Base-by-base conservation (phyloP, 1,140 invertebrate genomes). In the Laupala kohalensis region DNA sequence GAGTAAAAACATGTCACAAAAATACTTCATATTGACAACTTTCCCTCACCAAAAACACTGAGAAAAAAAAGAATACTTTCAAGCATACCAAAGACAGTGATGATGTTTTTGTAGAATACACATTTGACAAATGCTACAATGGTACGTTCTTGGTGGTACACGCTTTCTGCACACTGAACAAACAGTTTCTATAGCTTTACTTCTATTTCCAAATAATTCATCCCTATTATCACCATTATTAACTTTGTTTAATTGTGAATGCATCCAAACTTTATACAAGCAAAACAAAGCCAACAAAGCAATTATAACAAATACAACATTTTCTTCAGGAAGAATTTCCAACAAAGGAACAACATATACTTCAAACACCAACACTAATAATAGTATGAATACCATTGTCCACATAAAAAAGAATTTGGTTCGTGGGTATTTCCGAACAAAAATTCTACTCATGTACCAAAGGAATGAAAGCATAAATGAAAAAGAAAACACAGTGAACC, bases 261-360 rank as follows among this genome's bases (percentile, higher is more conserved):
- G 84, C 37, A 84, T 67, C 25, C 65, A 37, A 3, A 68, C 64
- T 76, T 84, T 85, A 74, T 86, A 84, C 68, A 86, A 83, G 74
- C 83, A 89, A 73, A 81, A 83, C 64, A 86, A 78, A 64, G 84
- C 86, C 25, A 83, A 80, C 1, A 83, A 73, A 25, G 89, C 80
- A 27, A 88, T 79, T 5, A 85, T 30, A 23, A 88, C 81, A 72
- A 90, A 85, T 27, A 85, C 76, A 69, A 86, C 79, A 78, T 91
- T 89, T 76, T 91, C 90, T 69, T 87, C 82, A 12, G 85, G 83
- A 27, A 88, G 80, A 73, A 91, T 89, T 78, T 90, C 86, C 67
- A 74, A 25, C 0, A 73, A 28, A 6, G 73, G 73, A 25, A 74
- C 73, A 15, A 73, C 73, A 29, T 26, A 28, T 1, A 69, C 29